Conservation (phyloP, 2,113 vertebrate genomes). For the Microtus ochrogaster region DNA sequence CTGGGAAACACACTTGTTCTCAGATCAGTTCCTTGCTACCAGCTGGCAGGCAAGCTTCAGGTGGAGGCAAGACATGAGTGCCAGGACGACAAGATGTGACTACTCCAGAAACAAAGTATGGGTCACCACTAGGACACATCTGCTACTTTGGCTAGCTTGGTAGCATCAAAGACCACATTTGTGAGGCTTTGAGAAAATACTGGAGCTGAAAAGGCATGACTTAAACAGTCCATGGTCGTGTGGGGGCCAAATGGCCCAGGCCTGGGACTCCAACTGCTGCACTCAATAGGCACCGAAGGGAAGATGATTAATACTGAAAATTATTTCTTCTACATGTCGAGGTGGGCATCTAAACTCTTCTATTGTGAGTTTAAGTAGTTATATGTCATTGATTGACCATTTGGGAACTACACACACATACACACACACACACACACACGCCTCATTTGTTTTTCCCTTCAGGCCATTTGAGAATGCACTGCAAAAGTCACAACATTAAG, state of each 20-base stretch:
- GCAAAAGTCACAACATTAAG: neutral
- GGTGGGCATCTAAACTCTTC: constrained; percentile 5
- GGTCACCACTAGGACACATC: neutral
- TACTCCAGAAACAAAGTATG: neutral
- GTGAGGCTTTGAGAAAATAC: neutral
- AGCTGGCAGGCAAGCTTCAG: neutral
- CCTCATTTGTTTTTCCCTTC: neutral
- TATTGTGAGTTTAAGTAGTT: neutral
- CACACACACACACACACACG: too few relatives aligned
- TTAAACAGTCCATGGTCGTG: neutral
- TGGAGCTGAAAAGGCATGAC: neutral
- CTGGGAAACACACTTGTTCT: neutral
- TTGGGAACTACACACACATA: neutral
- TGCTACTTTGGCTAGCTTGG: neutral
- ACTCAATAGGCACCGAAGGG: neutral
- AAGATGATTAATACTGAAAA: neutral
- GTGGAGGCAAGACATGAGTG: neutral
- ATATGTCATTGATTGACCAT: neutral
- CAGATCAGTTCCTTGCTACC: neutral
- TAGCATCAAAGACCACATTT: neutral
- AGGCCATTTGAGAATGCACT: constrained; percentile 3
- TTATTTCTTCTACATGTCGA: neutral
- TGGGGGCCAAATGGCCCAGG: neutral
- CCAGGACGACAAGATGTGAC: neutral
- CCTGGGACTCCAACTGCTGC: neutral